These are phyloP conservation scores for Eueremaeus valkanovi DNA, from an alignment of 2,888 invertebrate species.

Conservation along the genomic window DNA sequence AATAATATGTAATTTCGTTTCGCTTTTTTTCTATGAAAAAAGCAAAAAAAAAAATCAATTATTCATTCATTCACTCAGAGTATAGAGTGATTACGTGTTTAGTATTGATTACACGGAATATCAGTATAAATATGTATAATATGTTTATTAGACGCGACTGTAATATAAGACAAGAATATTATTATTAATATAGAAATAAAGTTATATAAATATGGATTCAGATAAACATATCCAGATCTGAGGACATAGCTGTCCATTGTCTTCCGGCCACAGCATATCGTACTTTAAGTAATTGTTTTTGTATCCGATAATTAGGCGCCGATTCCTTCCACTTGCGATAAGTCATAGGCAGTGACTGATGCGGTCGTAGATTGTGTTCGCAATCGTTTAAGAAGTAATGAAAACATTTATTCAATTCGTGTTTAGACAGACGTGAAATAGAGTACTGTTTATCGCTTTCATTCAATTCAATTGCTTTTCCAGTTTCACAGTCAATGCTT, in stretches of 20 bases:
- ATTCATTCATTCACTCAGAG: no score
- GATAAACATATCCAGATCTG: constrained; percentile 10
- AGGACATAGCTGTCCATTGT: not conserved
- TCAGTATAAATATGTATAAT: no score
- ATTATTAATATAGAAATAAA: no score
- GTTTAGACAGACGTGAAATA: constrained; percentile 9
- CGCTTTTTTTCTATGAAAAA: no score
- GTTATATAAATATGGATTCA: not conserved
- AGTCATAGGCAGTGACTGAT: constrained; percentile 4
- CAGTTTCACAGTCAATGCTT: not conserved
- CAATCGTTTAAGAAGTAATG: not conserved
- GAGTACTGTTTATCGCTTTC: not conserved
- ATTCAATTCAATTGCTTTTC: not conserved
- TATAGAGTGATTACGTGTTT: no score
- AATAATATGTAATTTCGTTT: no score
- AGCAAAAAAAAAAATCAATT: no score
- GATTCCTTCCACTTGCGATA: constrained; percentile 19
- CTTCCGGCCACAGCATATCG: constrained; percentile 17
- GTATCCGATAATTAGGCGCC: constrained; percentile 18
- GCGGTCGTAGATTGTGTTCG: constrained; percentile 8
- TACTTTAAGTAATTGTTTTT: constrained; percentile 28
- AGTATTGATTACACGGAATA: no score
- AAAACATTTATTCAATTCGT: not conserved
- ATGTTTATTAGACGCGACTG: no score
- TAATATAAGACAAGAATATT: no score